Evolutionary conservation across 92 coral and sea anemone species (phyloP), one percentile per base, ranked within the genome.

Genomic region (Siderastrea siderea): DNA sequence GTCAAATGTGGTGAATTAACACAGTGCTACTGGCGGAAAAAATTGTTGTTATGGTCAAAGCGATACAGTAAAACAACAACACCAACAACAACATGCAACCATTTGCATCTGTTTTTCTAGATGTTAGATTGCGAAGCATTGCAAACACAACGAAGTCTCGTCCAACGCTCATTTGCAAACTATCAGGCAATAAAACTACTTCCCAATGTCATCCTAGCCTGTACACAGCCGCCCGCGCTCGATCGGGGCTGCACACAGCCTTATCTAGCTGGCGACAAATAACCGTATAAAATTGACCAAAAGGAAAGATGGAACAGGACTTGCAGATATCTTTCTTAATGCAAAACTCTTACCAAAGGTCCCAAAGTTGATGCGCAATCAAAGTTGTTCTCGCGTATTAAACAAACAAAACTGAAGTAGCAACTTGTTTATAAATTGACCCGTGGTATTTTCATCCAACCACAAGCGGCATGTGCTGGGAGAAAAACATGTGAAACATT

Each of bases 391-490:
- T 45, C 19, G 17, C 2, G 77, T 68, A 43, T 81, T 53, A 47
- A 1, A 59, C 61, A 62, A 50, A 47, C 52, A 57, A 16, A 61
- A 26, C 10, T 49, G 4, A 48, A 67, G 9, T 47, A 55, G 19
- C 8, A 47, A 46, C 15, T 82, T 81, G 86, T 11, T 82, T 58
- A 14, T 51, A 70, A 82, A 38, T 3, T 55, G 43, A 12, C 2
- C 51, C 10, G 77, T 14, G 58, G 58, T 3, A 50, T 54, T 82
- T 55, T 47, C 57, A 54, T 0, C 46, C 52, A 55, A 70, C 86
- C 86, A 16, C 86, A 82, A 82, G 53, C 78, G 46, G 62, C 47
- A 74, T 17, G 78, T 49, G 15, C 61, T 49, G 6, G 57, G 52
- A 49, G 12, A 26, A 47, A 74, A 74, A 74, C 64, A 74, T 53